These are phyloP conservation scores for Nasua narica DNA, from an alignment of 2,797 vertebrate species.

Conservation along the genomic window DNA sequence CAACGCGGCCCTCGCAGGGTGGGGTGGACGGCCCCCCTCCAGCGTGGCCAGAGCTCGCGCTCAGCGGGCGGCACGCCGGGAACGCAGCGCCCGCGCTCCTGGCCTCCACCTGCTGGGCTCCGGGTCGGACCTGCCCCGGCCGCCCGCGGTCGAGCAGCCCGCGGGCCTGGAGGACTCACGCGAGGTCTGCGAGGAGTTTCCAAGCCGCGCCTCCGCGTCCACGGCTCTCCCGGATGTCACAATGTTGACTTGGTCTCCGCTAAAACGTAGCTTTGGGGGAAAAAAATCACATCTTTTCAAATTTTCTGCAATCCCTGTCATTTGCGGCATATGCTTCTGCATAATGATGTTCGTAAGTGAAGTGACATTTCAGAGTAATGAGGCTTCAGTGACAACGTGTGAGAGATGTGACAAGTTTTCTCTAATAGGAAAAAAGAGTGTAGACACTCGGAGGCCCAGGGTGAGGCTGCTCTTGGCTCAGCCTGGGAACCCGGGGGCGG, in stretches of 20 bases:
- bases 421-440: neutral
- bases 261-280: slow-evolving; percentile 3
- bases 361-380: slow-evolving; percentile 73
- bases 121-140: fast-evolving
- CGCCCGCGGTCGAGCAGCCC: neutral
- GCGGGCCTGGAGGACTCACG: neutral
- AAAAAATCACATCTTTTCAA: slow-evolving; percentile 54
- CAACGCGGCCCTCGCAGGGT: fast-evolving
- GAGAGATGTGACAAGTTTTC: slow-evolving; percentile 46
- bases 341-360: slow-evolving; percentile 56
- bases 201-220: neutral
- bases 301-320: slow-evolving; percentile 22
- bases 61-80: fast-evolving
- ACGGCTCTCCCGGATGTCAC: slow-evolving; percentile 26
- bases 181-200: fast-evolving
- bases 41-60: fast-evolving
- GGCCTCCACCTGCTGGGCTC: fast-evolving
- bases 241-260: slow-evolving; percentile 49
- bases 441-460: neutral
- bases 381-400: slow-evolving; percentile 56
- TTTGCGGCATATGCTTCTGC: slow-evolving; percentile 49
- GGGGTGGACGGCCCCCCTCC: fast-evolving
- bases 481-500: neutral
- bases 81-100: fast-evolving
- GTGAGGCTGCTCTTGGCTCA: neutral